phyloP scores from a whole-genome alignment of 2,888 invertebrate genomes.

The Osmoderma eremita region DNA sequence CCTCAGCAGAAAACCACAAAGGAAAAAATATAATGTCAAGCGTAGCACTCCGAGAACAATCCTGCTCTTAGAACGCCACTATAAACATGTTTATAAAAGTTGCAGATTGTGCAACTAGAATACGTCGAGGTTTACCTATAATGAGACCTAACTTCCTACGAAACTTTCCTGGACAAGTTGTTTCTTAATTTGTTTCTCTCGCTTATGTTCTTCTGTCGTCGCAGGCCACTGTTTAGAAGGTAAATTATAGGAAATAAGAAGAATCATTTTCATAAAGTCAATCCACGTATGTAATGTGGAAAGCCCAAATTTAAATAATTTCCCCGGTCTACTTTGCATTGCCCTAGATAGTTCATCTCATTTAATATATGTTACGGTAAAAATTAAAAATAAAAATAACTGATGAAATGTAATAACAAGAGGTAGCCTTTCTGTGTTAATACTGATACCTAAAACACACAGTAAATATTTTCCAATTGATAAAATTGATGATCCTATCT shows the following conservation, averaged over 20 bases:
- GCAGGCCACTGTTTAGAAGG: conserved; percentile 4
- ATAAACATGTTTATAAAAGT: no score
- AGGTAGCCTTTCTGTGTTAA: background rate
- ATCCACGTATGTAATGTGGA: conserved; percentile 1
- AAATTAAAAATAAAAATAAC: background rate
- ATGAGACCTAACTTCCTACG: conserved; percentile 2
- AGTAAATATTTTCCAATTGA: background rate
- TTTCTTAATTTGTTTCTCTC: conserved; percentile 3
- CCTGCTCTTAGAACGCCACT: no score
- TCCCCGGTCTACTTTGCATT: no score
- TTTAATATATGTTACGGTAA: background rate
- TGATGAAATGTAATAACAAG: background rate
- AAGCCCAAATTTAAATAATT: background rate
- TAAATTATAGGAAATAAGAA: conserved; percentile 9
- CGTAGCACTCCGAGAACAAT: no score
- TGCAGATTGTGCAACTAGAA: no score
- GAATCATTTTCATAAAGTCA: background rate
- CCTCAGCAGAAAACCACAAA: no score
- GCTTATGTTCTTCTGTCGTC: background rate
- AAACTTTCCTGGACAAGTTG: conserved; percentile 8
- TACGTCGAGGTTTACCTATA: conserved; percentile 4
- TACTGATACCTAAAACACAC: background rate
- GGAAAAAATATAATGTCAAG: no score
- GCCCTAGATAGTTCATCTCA: no score
- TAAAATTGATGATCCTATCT: background rate